These are phyloP conservation scores for Drosophila mettleri DNA, from an alignment of 2,888 invertebrate species.

Conservation along the genomic window DNA sequence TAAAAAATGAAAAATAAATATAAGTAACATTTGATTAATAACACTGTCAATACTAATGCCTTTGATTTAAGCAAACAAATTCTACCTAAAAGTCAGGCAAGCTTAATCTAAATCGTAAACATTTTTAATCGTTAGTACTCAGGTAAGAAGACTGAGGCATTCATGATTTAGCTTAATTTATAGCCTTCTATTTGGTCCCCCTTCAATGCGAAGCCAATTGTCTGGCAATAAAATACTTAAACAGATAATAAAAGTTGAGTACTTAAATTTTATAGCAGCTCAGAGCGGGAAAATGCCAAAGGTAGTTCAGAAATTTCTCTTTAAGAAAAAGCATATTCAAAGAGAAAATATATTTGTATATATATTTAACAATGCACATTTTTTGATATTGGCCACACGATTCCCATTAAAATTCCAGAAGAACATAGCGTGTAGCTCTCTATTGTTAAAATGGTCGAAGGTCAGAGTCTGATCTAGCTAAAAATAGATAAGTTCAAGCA, in stretches of 20 bases:
- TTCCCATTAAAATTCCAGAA: no score
- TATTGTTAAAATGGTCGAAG: background rate
- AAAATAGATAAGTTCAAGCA: slow-evolving; percentile 2
- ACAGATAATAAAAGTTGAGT: slow-evolving; percentile 4
- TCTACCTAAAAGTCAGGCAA: background rate
- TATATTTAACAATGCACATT: background rate
- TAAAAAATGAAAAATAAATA: no score
- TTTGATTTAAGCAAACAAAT: background rate
- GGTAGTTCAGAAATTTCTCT: background rate
- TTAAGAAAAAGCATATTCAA: background rate
- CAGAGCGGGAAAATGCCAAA: slow-evolving; percentile 1
- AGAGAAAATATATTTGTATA: background rate
- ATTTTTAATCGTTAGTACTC: background rate
- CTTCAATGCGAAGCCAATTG: background rate
- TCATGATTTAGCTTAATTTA: background rate
- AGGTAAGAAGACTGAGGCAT: no score
- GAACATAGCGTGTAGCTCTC: background rate
- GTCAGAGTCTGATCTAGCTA: background rate
- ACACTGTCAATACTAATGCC: no score
- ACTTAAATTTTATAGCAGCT: background rate
- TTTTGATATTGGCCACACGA: no score
- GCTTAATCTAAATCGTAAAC: background rate
- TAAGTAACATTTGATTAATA: no score
- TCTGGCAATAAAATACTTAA: slow-evolving; percentile 5
- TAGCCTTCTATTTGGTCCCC: background rate